Evolutionary conservation across 2,113 vertebrate genomes (phyloP).

Genomic region (Galemys pyrenaicus): DNA sequence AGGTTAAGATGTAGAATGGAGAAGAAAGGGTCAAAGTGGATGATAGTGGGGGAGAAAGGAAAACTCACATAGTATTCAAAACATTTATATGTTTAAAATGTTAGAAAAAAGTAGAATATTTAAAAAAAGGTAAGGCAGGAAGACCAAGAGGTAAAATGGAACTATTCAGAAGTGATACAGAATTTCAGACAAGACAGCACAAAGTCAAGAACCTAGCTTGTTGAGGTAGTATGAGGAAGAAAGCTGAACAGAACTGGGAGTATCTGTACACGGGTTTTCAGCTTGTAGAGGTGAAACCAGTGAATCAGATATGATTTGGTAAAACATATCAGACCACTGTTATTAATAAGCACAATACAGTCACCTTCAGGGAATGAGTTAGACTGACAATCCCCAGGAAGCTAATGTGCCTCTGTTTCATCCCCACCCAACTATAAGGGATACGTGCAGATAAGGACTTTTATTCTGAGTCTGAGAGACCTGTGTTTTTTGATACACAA

Average conservation of each 20-base stretch:
- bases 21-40: no score
- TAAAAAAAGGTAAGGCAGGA: not conserved
- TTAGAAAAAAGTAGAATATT: no score
- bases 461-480: not conserved
- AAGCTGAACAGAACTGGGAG: not conserved
- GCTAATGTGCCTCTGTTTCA: not conserved
- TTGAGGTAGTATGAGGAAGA: not conserved
- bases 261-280: not conserved
- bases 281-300: not conserved
- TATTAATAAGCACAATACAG: slow-evolving; percentile 8
- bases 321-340: not conserved
- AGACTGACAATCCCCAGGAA: slow-evolving; percentile 45
- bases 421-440: not conserved
- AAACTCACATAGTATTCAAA: no score
- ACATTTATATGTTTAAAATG: no score
- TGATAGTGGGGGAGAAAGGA: no score
- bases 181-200: not conserved
- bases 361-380: not conserved
- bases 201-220: not conserved
- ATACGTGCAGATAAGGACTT: not conserved
- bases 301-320: slow-evolving; percentile 2
- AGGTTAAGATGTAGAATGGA: no score
- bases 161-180: not conserved
- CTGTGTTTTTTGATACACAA: not conserved
- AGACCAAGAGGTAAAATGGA: not conserved